Evolutionary conservation across 2,113 vertebrate species (phyloP).

Genomic region (Forbesichthys agassizii): DNA sequence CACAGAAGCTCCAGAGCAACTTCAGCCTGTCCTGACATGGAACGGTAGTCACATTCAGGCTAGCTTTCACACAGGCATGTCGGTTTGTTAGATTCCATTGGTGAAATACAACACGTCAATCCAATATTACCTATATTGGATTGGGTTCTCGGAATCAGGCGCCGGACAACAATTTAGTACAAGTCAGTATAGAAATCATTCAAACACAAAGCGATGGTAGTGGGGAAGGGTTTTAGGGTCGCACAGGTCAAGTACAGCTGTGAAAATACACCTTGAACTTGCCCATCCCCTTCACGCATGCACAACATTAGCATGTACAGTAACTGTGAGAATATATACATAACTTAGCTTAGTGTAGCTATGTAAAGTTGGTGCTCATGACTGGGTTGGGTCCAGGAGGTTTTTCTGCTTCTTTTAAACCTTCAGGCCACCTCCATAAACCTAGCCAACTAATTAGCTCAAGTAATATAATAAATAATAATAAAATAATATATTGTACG

Average conservation of each 20-base stretch:
- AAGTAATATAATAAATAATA: too few species aligned
- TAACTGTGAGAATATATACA: constrained; percentile 47
- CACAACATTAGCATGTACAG: constrained; percentile 21
- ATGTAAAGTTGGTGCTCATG: constrained; percentile 21
- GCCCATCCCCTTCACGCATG: constrained; percentile 56
- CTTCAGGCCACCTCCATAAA: too few species aligned
- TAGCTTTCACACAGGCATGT: neutral
- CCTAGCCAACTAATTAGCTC: neutral
- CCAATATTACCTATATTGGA: neutral
- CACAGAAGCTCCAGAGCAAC: constrained; percentile 12
- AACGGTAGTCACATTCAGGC: too few species aligned
- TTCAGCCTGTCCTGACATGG: too few species aligned
- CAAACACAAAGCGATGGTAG: constrained; percentile 23
- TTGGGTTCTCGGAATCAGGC: constrained; percentile 19
- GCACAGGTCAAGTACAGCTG: constrained; percentile 6
- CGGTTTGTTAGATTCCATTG: neutral
- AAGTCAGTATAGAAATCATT: constrained; percentile 1
- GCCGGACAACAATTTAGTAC: neutral
- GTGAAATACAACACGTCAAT: neutral
- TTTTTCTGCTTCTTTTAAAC: too few species aligned
- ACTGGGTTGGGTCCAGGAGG: constrained; percentile 34
- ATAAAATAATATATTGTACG: too few species aligned
- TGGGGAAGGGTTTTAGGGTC: constrained; percentile 14
- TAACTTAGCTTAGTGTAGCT: constrained; percentile 10
- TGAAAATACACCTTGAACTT: constrained; percentile 22